Base-by-base conservation (phyloP, 2,888 invertebrate genomes). In the Patella caerulea region DNA sequence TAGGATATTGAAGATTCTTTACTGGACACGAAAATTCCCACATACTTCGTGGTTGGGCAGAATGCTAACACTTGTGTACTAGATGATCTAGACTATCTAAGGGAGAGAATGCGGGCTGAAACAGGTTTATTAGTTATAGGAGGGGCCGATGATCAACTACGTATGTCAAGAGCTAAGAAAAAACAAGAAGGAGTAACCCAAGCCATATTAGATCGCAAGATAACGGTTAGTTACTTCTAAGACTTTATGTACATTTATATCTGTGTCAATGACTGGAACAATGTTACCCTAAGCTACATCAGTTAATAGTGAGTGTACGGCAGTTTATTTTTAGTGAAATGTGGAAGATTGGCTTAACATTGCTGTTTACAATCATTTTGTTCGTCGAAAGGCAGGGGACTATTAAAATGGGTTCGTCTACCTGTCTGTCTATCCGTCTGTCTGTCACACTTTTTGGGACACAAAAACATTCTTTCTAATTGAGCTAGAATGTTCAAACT, bases 41-140 rank as follows among this genome's bases (percentile, higher is more conserved):
- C 95, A 11, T 92, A 96, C 85, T 96, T 96, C 92, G 94, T 96
- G 0, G 94, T 96, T 81, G 96, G 96, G 3, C 95, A 96, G 89
- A 94, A 95, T 88, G 94, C 96, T 52, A 88, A 85, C 72, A 85
- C 87, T 80, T 93, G 89, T 79, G 94, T 94, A 65, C 93, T 94
- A 74, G 95, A 96, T 88, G 95, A 95, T 90, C 93, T 96, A 86
- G 96, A 96, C 90, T 94, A 95, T 76, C 90, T 96, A 65, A 93
- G 96, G 5, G 95, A 95, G 87, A 94, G 94, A 82, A 95, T 96
- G 94, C 93, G 94, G 82, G 95, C 95, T 0, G 95, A 96, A 88
- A 95, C 95, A 3, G 94, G 95, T 74, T 91, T 96, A 56, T 93
- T 96, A 56, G 94, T 96, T 17, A 95, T 96, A 19, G 96, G 96